Evolutionary conservation across 2,113 vertebrate species (phyloP).

Genomic region (Rhinoderma darwinii): DNA sequence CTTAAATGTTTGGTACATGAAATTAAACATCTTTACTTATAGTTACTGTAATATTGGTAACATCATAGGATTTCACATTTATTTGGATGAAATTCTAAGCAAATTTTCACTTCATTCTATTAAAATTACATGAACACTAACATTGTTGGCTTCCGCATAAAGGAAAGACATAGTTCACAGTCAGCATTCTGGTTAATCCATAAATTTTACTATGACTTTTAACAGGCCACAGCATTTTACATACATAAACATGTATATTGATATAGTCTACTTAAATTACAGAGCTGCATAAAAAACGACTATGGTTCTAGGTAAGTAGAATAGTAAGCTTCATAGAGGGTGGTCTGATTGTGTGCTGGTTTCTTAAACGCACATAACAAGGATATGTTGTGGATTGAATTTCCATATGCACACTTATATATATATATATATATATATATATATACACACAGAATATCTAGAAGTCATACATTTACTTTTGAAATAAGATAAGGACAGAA

Average conservation of each 20-base stretch:
- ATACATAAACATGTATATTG: conserved; percentile 24
- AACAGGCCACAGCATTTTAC: conserved; percentile 29
- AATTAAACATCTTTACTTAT: background rate
- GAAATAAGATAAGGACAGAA: background rate
- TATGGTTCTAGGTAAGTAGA: conserved; percentile 36
- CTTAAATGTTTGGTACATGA: background rate
- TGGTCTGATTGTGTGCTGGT: conserved; percentile 34
- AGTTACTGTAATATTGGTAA: background rate
- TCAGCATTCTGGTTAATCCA: conserved; percentile 33
- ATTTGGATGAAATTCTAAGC: background rate
- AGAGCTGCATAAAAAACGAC: background rate
- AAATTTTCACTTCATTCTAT: background rate
- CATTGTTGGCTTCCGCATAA: background rate
- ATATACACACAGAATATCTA: too few relatives aligned
- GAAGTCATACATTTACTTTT: too few relatives aligned
- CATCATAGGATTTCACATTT: background rate
- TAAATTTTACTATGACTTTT: conserved; percentile 25
- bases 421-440: conserved; percentile 5
- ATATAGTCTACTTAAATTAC: conserved; percentile 24
- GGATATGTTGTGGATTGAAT: conserved; percentile 7
- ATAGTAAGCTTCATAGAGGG: conserved; percentile 31
- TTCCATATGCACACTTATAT: conserved; percentile 8
- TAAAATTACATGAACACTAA: background rate
- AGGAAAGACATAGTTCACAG: background rate
- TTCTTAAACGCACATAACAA: conserved; percentile 17